phyloP scores from a whole-genome alignment of 1,140 invertebrate genomes.

The Planococcus citri region DNA sequence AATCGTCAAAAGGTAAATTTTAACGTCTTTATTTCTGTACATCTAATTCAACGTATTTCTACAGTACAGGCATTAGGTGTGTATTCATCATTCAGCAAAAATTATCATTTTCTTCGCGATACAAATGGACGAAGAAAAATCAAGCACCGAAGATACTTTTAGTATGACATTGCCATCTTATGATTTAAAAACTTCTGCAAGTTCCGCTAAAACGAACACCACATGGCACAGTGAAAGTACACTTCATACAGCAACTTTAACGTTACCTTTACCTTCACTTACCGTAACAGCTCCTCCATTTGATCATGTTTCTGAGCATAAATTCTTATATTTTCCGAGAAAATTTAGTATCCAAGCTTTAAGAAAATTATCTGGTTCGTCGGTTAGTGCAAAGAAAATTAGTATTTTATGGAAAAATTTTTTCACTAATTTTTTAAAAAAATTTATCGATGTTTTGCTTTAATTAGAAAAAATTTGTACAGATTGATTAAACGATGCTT shows the following conservation, averaged over 20 bases:
- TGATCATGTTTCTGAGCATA: background rate
- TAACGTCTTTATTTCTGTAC: background rate
- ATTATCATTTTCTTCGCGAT: background rate
- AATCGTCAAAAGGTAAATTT: background rate
- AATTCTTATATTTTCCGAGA: slow-evolving; percentile 7
- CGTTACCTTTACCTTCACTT: background rate
- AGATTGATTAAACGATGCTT: no score
- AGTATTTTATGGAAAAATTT: no score
- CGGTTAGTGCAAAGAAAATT: background rate
- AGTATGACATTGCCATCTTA: background rate
- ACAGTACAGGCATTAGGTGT: no score
- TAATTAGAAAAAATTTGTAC: no score
- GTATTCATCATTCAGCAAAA: no score
- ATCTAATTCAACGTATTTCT: background rate
- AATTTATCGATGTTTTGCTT: no score
- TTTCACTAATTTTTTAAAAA: no score
- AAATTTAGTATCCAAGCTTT: slow-evolving; percentile 16
- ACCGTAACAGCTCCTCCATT: slow-evolving; percentile 4
- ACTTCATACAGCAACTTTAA: background rate
- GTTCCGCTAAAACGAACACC: background rate
- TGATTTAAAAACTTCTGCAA: background rate
- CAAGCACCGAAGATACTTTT: background rate
- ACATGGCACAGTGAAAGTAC: background rate
- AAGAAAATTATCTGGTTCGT: slow-evolving; percentile 3
- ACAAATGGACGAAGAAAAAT: background rate